Percentiles rank a stretch among this genome's conserved stretches.
Evolutionary conservation across 2,797 vertebrate species (phyloP).

Genomic region (Salmo trutta): DNA sequence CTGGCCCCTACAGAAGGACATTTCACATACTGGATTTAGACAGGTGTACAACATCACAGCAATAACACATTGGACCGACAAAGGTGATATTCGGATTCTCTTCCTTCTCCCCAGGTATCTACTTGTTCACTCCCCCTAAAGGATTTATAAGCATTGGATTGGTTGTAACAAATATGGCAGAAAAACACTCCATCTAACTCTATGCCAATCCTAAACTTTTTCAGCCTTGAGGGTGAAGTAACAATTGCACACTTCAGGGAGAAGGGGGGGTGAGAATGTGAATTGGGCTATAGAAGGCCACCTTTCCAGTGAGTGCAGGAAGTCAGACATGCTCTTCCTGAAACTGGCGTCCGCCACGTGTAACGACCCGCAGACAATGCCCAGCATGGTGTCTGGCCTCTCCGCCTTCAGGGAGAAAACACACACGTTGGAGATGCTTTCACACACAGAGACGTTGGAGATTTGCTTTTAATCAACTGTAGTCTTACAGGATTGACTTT

Average conservation of each 20-base stretch:
- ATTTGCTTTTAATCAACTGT: too few relatives aligned
- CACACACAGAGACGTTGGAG: neutral
- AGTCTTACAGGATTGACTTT: neutral
- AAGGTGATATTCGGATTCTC: too few relatives aligned
- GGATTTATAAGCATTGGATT: too few relatives aligned
- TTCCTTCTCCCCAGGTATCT: too few relatives aligned
- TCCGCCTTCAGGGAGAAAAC: slow-evolving; percentile 78
- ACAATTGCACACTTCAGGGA: neutral
- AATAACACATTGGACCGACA: neutral
- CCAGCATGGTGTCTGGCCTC: slow-evolving; percentile 92
- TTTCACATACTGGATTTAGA: neutral
- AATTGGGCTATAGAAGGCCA: slow-evolving; percentile 34
- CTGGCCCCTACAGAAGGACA: slow-evolving; percentile 82
- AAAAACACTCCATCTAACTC: too few relatives aligned
- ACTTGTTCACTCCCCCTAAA: too few relatives aligned
- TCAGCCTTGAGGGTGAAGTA: neutral
- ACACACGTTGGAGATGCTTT: neutral
- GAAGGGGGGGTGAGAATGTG: neutral
- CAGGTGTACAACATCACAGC: neutral
- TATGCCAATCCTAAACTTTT: neutral
- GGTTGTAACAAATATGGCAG: too few relatives aligned
- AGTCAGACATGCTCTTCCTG: slow-evolving; percentile 93
- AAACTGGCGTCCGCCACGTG: slow-evolving; percentile 90
- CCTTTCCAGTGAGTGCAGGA: slow-evolving; percentile 94
- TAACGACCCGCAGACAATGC: slow-evolving; percentile 90